Conservation (phyloP, 2,888 invertebrate genomes). For the Epinotia demarniana region DNA sequence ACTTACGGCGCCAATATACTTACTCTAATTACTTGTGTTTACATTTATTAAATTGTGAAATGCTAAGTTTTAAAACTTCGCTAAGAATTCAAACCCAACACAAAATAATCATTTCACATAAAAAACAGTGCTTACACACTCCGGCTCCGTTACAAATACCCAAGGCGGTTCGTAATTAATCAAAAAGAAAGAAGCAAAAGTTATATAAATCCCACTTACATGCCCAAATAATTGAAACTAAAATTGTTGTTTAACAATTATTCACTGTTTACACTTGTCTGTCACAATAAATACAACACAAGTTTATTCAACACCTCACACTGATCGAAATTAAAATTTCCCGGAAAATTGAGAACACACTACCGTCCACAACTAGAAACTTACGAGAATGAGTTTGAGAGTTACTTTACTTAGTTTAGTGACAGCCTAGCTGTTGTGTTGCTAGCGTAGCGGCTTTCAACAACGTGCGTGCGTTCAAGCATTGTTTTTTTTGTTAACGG, state of each 20-base stretch:
- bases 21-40: too few species aligned
- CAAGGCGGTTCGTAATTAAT: slow-evolving; percentile 37
- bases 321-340: slow-evolving; percentile 22
- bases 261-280: slow-evolving; percentile 29
- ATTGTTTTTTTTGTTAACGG: slow-evolving; percentile 37
- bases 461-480: slow-evolving; percentile 26
- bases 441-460: not conserved
- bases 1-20: too few species aligned
- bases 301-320: slow-evolving; percentile 14
- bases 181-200: slow-evolving; percentile 35
- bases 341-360: slow-evolving; percentile 28
- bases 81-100: not conserved
- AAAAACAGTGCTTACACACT: slow-evolving; percentile 32
- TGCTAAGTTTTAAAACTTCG: too few species aligned
- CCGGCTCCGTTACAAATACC: slow-evolving; percentile 31
- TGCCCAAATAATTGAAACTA: slow-evolving; percentile 6
- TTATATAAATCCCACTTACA: slow-evolving; percentile 34
- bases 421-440: not conserved
- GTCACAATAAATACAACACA: slow-evolving; percentile 15
- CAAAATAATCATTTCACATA: slow-evolving; percentile 13
- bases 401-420: too few species aligned
- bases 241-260: slow-evolving; percentile 9
- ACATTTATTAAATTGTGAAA: not conserved
- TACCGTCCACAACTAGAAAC: slow-evolving; percentile 34
- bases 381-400: slow-evolving; percentile 30